These are phyloP conservation scores for Agonopterix heracliana DNA, from an alignment of 2,888 invertebrate species.

Conservation along the genomic window DNA sequence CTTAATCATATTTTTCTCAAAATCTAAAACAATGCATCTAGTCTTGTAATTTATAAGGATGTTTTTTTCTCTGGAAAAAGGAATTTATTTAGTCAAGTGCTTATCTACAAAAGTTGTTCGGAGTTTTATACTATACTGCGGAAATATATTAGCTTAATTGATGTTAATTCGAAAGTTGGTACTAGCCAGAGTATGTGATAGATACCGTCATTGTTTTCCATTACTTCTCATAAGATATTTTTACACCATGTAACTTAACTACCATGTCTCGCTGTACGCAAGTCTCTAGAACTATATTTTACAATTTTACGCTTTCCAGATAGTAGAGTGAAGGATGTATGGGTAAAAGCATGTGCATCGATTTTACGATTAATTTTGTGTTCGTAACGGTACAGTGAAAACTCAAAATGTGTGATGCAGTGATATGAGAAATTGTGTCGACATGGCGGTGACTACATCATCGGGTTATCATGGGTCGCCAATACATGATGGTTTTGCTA, in stretches of 20 bases:
- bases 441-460: slow-evolving; percentile 66
- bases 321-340: slow-evolving; percentile 23
- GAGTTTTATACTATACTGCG: too few relatives aligned
- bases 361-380: slow-evolving; percentile 14
- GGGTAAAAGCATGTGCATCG: slow-evolving; percentile 8
- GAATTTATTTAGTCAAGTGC: too few relatives aligned
- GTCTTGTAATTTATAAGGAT: too few relatives aligned
- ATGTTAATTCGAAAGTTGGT: too few relatives aligned
- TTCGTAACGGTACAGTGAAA: background rate
- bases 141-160: too few relatives aligned
- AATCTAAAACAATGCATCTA: too few relatives aligned
- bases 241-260: slow-evolving; percentile 16
- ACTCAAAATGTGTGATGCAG: slow-evolving; percentile 12
- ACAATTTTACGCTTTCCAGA: slow-evolving; percentile 47
- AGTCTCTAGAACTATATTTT: slow-evolving; percentile 36
- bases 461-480: slow-evolving; percentile 72
- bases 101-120: too few relatives aligned
- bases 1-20: too few relatives aligned
- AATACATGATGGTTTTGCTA: slow-evolving; percentile 91
- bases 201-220: slow-evolving; percentile 27
- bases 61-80: too few relatives aligned
- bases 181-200: too few relatives aligned
- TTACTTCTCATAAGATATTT: slow-evolving; percentile 12
- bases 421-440: slow-evolving; percentile 22
- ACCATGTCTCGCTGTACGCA: slow-evolving; percentile 30